These are phyloP conservation scores for Scophthalmus maximus DNA, from an alignment of 2,113 vertebrate genomes.

Conservation along the genomic window DNA sequence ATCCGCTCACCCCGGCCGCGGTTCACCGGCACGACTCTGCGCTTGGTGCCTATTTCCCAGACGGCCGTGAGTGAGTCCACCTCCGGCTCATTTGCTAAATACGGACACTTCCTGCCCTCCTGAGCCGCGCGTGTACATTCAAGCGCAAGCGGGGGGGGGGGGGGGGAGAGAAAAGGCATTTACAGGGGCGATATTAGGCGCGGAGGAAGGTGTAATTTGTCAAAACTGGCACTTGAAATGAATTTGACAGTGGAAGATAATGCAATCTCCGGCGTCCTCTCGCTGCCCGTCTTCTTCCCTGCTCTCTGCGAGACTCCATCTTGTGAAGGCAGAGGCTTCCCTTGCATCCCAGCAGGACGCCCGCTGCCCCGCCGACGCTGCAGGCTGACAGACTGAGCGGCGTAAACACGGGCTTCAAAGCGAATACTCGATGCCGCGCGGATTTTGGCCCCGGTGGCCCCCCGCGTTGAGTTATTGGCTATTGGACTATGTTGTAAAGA, in stretches of 20 bases:
- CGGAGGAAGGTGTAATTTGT: slow-evolving; percentile 58
- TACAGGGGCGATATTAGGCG: slow-evolving; percentile 40
- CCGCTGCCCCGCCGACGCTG: slow-evolving; percentile 27
- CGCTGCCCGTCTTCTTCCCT: slow-evolving; percentile 30
- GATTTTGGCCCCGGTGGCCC: slow-evolving; percentile 47
- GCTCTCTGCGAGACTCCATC: slow-evolving; percentile 52
- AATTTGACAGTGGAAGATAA: slow-evolving; percentile 55
- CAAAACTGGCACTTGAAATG: slow-evolving; percentile 55
- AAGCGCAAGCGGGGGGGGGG: no score
- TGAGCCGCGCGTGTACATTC: slow-evolving; percentile 19
- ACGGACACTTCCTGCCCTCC: slow-evolving; percentile 33
- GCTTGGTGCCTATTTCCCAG: slow-evolving; percentile 39
- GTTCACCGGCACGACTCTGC: slow-evolving; percentile 19
- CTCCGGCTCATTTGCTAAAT: slow-evolving; percentile 57
- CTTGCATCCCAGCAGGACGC: slow-evolving; percentile 67
- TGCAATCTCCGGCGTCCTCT: slow-evolving; percentile 32
- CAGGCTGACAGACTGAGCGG: slow-evolving; percentile 43
- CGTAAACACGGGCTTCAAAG: slow-evolving; percentile 74
- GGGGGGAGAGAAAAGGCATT: slow-evolving; percentile 59
- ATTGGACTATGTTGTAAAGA: slow-evolving; percentile 52
- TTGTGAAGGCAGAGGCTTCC: slow-evolving; percentile 58
- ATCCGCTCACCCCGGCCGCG: slow-evolving; percentile 29
- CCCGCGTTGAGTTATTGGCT: slow-evolving; percentile 55
- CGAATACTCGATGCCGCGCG: slow-evolving; percentile 53
- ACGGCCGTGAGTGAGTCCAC: slow-evolving; percentile 40